A percentile compares a stretch with the other conserved stretches of the same genome.
These are phyloP conservation scores for Periophthalmodon schlosseri DNA, from an alignment of 2,113 vertebrate species.

Conservation along the genomic window DNA sequence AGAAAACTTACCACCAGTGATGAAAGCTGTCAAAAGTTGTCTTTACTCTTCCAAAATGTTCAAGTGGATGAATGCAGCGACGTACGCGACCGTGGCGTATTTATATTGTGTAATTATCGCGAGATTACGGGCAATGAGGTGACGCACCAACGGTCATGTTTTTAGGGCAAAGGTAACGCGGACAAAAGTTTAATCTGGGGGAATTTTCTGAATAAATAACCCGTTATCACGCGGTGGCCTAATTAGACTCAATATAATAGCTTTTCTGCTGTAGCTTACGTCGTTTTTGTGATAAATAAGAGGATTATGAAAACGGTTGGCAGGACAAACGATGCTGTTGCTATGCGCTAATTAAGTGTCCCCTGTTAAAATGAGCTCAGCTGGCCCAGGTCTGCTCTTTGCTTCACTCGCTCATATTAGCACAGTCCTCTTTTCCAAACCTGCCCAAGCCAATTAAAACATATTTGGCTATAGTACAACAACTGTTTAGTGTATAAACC, in stretches of 20 bases:
- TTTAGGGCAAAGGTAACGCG: constrained; percentile 60
- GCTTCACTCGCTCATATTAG: neutral
- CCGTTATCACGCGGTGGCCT: neutral
- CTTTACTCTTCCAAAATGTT: rapidly evolving
- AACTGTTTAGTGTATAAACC: no score
- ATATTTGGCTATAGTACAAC: no score
- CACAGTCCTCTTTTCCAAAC: neutral
- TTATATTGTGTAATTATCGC: constrained; percentile 61
- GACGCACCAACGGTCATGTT: constrained; percentile 22
- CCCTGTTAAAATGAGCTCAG: neutral
- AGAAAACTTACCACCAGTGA: neutral
- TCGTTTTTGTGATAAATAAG: neutral
- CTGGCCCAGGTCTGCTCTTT: neutral
- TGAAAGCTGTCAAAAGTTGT: neutral
- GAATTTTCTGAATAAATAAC: constrained; percentile 30
- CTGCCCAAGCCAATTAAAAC: neutral
- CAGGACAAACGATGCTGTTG: neutral
- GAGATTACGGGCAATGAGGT: constrained; percentile 23
- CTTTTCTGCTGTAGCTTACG: neutral
- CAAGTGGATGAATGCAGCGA: rapidly evolving
- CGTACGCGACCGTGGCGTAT: neutral
- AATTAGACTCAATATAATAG: neutral
- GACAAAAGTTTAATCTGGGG: constrained; percentile 30
- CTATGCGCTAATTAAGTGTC: neutral
- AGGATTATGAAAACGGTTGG: neutral